Evolutionary conservation across 2,113 vertebrate genomes (phyloP).

Genomic region (Caranx melampygus): DNA sequence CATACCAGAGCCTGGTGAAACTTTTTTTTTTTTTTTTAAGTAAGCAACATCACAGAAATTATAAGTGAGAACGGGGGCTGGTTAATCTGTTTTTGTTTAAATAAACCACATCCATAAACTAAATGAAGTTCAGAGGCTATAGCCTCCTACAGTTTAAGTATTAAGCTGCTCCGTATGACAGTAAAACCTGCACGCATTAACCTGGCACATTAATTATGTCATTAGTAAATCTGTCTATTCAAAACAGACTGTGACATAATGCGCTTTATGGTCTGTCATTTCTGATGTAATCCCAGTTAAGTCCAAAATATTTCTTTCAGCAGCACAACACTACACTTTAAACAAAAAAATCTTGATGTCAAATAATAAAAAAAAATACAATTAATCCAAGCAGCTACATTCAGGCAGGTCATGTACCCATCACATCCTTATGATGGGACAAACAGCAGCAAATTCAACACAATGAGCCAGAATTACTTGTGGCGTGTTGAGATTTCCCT

Average conservation of each 20-base stretch:
- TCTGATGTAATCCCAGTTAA: neutral
- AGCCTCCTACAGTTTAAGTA: slow-evolving; percentile 8
- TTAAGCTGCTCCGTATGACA: slow-evolving; percentile 44
- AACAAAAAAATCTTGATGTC: neutral
- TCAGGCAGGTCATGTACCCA: neutral
- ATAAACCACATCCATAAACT: slow-evolving; percentile 1
- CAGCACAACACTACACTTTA: neutral
- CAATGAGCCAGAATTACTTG: neutral
- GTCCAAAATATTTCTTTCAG: neutral
- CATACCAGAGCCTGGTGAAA: neutral
- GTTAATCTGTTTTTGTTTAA: neutral
- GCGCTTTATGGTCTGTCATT: slow-evolving; percentile 5
- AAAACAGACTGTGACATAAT: slow-evolving; percentile 29
- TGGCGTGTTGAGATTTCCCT: neutral
- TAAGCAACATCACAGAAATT: too few relatives aligned
- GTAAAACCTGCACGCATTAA: slow-evolving; percentile 44
- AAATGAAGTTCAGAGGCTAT: slow-evolving; percentile 8
- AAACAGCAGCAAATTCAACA: neutral
- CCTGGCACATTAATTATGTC: slow-evolving; percentile 24
- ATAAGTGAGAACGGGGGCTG: neutral
- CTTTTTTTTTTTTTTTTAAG: neutral
- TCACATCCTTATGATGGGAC: neutral
- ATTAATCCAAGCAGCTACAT: neutral
- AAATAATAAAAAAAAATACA: neutral
- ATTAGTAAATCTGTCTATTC: slow-evolving; percentile 48